Evolutionary conservation across 1,140 invertebrate species (phyloP).

Genomic region (Habropoda laboriosa): DNA sequence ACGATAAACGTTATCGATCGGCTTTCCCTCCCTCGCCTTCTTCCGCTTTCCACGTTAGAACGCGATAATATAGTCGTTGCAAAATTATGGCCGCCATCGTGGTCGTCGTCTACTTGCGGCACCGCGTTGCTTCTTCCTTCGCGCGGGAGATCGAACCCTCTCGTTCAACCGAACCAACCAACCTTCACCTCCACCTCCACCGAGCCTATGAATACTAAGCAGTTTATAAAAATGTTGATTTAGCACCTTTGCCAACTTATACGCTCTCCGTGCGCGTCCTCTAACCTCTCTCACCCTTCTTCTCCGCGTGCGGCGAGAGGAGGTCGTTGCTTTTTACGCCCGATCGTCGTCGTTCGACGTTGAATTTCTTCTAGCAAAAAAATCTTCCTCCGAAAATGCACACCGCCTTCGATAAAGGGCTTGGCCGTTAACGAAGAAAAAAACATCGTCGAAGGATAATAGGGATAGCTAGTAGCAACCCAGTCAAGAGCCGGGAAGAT

Average conservation of each 20-base stretch:
- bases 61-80: slow-evolving; percentile 71
- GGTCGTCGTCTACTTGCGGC: slow-evolving; percentile 46
- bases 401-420: too few species aligned
- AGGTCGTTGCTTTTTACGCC: slow-evolving; percentile 37
- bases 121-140: slow-evolving; percentile 42
- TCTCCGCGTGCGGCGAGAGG: too few species aligned
- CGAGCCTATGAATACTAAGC: slow-evolving; percentile 80
- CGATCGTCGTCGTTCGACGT: background rate
- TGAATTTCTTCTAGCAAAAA: slow-evolving; percentile 4
- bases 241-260: slow-evolving; percentile 73
- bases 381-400: background rate
- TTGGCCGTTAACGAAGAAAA: slow-evolving; percentile 11
- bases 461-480: too few species aligned
- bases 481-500: slow-evolving; percentile 37
- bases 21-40: background rate
- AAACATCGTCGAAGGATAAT: background rate
- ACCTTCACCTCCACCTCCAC: slow-evolving; percentile 48
- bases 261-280: slow-evolving; percentile 38
- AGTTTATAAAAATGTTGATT: slow-evolving; percentile 82
- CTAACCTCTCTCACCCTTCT: slow-evolving; percentile 21
- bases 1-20: slow-evolving; percentile 49
- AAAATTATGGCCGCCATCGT: slow-evolving; percentile 70
- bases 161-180: too few species aligned
- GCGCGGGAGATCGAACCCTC: slow-evolving; percentile 65
- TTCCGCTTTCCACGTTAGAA: slow-evolving; percentile 31